Evolutionary conservation across 2,113 vertebrate genomes (phyloP).

Genomic region (Oxygymnocypris stewartii): DNA sequence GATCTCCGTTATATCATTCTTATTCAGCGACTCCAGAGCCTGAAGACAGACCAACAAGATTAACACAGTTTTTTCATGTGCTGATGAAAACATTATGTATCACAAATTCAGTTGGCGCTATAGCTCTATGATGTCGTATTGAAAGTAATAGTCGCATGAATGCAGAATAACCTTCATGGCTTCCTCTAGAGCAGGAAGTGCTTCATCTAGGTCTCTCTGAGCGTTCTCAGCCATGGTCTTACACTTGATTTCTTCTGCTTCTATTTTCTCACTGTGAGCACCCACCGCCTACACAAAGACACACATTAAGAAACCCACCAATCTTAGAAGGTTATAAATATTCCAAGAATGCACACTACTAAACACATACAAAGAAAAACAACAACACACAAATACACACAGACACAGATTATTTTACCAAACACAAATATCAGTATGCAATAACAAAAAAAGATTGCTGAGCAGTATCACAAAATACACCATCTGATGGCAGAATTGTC

Average conservation of each 20-base stretch:
- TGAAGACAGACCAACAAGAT: constrained; percentile 54
- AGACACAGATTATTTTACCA: not conserved
- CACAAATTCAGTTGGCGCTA: not conserved
- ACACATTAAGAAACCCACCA: constrained; percentile 40
- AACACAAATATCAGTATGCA: constrained; percentile 32
- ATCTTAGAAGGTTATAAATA: constrained; percentile 11
- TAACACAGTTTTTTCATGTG: constrained; percentile 8
- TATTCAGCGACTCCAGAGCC: constrained; percentile 90
- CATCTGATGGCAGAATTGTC: not conserved
- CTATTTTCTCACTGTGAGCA: constrained; percentile 83
- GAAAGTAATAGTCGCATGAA: constrained; percentile 9
- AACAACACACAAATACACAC: not conserved
- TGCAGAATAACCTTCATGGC: constrained; percentile 80
- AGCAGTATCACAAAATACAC: not conserved
- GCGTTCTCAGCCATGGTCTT: constrained; percentile 84
- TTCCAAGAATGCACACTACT: not conserved
- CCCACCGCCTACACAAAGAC: constrained; percentile 74
- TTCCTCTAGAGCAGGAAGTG: constrained; percentile 85
- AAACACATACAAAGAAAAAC: constrained; percentile 3
- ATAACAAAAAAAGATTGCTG: not conserved
- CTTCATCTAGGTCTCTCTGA: constrained; percentile 86
- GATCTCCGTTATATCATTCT: constrained; percentile 91
- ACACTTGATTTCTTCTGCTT: constrained; percentile 82
- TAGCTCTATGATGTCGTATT: not conserved
- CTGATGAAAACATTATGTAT: constrained; percentile 11